Percentiles rank a stretch among this genome's conserved stretches.
Evolutionary conservation across 1,140 invertebrate genomes (phyloP).

Genomic region (Ceratoteleas bidentatus): DNA sequence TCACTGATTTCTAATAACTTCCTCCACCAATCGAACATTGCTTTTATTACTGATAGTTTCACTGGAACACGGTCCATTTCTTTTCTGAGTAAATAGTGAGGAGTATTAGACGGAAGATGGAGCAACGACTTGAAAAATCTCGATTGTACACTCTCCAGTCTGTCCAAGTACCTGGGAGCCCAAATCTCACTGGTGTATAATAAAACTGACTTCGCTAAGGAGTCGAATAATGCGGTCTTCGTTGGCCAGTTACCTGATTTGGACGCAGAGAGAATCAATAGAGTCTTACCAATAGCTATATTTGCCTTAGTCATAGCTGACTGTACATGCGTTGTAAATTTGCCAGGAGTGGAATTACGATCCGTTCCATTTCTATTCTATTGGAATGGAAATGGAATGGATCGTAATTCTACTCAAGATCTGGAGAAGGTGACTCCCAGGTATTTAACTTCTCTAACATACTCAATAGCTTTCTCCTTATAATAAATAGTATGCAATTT

Average conservation of each 20-base stretch:
- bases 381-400: no score
- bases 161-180: not conserved
- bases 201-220: not conserved
- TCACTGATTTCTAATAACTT: not conserved
- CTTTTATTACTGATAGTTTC: not conserved
- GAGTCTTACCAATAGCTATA: not conserved
- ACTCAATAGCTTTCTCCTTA: constrained; percentile 6
- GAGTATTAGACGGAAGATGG: constrained; percentile 5
- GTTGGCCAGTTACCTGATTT: constrained; percentile 3
- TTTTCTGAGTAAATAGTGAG: constrained; percentile 8
- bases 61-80: not conserved
- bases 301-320: constrained; percentile 1
- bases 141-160: constrained; percentile 10
- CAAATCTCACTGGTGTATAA: constrained; percentile 14
- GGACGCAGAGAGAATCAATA: not conserved
- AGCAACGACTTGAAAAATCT: constrained; percentile 1
- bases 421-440: constrained; percentile 12
- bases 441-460: constrained; percentile 16
- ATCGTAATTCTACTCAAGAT: no score
- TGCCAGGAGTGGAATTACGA: no score
- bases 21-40: constrained; percentile 10
- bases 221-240: not conserved
- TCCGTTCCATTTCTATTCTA: no score
- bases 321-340: constrained; percentile 3
- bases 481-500: not conserved